phyloP scores from a whole-genome alignment of 2,797 vertebrate species.

The Cossypha polioptera region DNA sequence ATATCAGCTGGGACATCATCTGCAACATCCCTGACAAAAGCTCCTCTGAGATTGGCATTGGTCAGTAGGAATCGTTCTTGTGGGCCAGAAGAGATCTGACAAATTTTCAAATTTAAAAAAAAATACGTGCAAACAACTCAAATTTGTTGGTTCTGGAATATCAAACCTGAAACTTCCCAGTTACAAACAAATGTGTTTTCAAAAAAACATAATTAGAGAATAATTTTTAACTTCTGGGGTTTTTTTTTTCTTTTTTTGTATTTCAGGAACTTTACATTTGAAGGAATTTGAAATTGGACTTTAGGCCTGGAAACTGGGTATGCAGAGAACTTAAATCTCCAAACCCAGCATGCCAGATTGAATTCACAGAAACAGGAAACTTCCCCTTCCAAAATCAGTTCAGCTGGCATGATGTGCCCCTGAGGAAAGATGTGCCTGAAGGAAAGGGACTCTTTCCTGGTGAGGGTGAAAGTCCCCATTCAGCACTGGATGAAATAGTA shows the following conservation, averaged over 20 bases:
- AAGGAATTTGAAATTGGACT: background rate
- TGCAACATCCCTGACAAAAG: background rate
- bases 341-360: background rate
- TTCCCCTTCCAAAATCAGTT: background rate
- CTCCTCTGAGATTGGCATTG: background rate
- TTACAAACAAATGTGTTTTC: background rate
- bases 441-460: background rate
- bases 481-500: background rate
- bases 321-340: background rate
- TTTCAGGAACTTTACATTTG: background rate
- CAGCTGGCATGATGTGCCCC: background rate
- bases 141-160: background rate
- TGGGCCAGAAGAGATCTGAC: background rate
- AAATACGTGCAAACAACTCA: background rate
- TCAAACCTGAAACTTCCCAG: background rate
- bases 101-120: background rate
- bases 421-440: background rate
- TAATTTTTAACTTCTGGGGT: rapidly evolving
- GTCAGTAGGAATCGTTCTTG: background rate
- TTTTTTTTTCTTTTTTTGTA: background rate
- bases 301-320: background rate
- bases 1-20: background rate
- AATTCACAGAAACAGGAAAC: background rate
- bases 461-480: background rate
- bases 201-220: background rate